Percentiles rank a stretch among this genome's conserved stretches.
Evolutionary conservation across 2,888 invertebrate species (phyloP).

Genomic region (Caenorhabditis sp.): DNA sequence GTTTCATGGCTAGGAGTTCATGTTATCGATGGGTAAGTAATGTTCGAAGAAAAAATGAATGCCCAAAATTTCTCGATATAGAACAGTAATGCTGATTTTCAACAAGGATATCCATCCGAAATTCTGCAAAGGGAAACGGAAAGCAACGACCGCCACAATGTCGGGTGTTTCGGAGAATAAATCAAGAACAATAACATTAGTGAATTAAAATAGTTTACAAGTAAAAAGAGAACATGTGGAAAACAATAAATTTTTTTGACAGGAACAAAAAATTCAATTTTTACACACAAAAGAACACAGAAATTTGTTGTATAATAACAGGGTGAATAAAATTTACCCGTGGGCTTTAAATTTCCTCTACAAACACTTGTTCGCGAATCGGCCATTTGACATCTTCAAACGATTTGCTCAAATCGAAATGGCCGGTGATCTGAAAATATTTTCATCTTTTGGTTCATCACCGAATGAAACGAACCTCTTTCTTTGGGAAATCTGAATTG

Average conservation of each 20-base stretch:
- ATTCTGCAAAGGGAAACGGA: too few species aligned
- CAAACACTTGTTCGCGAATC: slow-evolving; percentile 91
- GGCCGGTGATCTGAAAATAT: slow-evolving; percentile 78
- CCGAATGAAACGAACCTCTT: slow-evolving; percentile 56
- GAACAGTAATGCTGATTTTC: too few species aligned
- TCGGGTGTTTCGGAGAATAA: too few species aligned
- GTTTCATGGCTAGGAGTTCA: too few species aligned
- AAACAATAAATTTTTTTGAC: not conserved
- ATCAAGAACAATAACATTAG: too few species aligned
- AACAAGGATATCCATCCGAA: too few species aligned
- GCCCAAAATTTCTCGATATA: too few species aligned
- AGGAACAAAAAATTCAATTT: not conserved
- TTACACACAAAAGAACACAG: not conserved
- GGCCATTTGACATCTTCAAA: slow-evolving; percentile 85
- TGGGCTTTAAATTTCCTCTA: slow-evolving; percentile 85
- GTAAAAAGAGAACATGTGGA: too few species aligned
- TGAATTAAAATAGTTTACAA: too few species aligned
- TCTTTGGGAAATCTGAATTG: slow-evolving; percentile 67
- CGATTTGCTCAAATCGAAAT: slow-evolving; percentile 81
- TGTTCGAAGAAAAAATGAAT: too few species aligned
- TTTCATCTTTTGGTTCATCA: not conserved
- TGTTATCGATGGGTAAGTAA: too few species aligned
- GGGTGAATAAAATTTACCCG: not conserved
- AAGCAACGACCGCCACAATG: too few species aligned
- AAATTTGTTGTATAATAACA: not conserved